Conservation (phyloP, 2,113 vertebrate genomes). For the Neodontobutis hainanensis region DNA sequence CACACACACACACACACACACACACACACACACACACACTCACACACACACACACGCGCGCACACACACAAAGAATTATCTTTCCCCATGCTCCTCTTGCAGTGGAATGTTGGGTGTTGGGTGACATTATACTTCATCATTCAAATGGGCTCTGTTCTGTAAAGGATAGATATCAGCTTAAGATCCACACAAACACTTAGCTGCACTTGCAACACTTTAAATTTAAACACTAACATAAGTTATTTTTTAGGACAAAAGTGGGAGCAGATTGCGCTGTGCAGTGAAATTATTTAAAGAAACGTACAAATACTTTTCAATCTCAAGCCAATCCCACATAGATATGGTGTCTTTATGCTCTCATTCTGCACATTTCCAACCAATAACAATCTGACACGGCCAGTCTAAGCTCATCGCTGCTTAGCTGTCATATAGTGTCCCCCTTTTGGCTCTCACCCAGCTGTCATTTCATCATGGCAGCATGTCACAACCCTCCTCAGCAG, state of each 20-base stretch:
- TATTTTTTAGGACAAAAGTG: too few species aligned
- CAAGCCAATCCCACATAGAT: background rate
- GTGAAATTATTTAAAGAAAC: too few species aligned
- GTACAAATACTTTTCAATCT: too few species aligned
- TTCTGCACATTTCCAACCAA: background rate
- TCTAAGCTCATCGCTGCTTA: background rate
- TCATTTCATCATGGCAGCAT: background rate
- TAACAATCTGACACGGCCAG: background rate
- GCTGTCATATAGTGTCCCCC: background rate
- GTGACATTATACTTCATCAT: conserved; percentile 35
- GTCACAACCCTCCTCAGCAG: background rate
- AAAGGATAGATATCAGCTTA: too few species aligned
- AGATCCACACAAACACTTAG: too few species aligned
- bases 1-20: too few species aligned
- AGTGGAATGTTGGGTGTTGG: conserved; percentile 10
- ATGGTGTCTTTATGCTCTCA: background rate
- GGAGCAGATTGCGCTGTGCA: too few species aligned
- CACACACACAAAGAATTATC: conserved; percentile 7
- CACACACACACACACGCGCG: too few species aligned
- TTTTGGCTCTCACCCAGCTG: background rate
- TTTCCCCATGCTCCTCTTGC: conserved; percentile 15
- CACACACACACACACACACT: too few species aligned
- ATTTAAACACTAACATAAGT: too few species aligned
- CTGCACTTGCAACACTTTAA: too few species aligned
- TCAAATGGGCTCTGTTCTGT: too few species aligned